A percentile compares a stretch with the other conserved stretches of the same genome.
Evolutionary conservation across 1,140 invertebrate species (phyloP).

Genomic region (Patella vulgata): DNA sequence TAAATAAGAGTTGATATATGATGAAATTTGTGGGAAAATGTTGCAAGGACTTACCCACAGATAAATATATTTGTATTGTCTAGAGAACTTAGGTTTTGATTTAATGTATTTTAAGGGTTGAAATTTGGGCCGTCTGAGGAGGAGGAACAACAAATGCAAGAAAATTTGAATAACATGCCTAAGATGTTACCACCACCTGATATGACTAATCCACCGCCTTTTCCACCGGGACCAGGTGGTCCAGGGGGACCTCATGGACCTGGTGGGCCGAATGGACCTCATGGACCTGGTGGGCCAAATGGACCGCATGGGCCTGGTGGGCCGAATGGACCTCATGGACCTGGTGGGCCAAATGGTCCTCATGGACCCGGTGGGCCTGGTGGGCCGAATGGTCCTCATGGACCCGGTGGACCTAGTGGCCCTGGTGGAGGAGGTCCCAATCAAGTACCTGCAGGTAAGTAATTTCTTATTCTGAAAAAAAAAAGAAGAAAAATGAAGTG

Average conservation of each 20-base stretch:
- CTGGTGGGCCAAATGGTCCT: not conserved
- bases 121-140: conserved; percentile 9
- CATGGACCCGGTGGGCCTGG: not conserved
- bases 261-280: not conserved
- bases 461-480: no score
- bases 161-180: not conserved
- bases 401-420: no score
- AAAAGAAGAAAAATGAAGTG: not conserved
- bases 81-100: no score
- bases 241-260: no score
- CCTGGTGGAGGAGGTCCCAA: no score
- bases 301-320: not conserved
- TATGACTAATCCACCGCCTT: not conserved
- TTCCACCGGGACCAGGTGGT: not conserved
- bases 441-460: no score
- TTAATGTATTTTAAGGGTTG: not conserved
- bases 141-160: not conserved
- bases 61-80: not conserved
- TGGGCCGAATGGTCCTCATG: not conserved
- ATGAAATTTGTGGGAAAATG: not conserved
- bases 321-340: not conserved
- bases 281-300: not conserved
- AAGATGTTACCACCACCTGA: not conserved
- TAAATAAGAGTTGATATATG: not conserved
- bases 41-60: not conserved